phyloP scores from a whole-genome alignment of 1,140 invertebrate genomes.

The Drosophila lacertosa region DNA sequence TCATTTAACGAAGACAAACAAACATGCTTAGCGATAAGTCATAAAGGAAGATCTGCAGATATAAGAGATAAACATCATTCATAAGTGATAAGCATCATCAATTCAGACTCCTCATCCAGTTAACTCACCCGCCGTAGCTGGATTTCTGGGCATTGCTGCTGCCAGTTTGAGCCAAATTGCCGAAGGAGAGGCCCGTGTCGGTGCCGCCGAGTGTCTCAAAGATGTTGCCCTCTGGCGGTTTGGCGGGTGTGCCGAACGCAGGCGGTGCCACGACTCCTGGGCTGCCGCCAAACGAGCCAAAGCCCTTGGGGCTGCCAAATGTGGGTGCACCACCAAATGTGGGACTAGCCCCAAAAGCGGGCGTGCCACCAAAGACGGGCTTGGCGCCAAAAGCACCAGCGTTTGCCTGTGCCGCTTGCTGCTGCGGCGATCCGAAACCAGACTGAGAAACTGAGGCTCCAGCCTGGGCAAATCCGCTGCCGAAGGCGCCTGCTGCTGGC shows the following conservation, averaged over 20 bases:
- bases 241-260: slow-evolving; percentile 63
- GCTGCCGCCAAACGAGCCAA: slow-evolving; percentile 76
- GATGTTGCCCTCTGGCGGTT: slow-evolving; percentile 84
- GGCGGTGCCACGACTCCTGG: slow-evolving; percentile 43
- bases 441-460: slow-evolving; percentile 69
- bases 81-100: no score
- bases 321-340: slow-evolving; percentile 85
- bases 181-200: slow-evolving; percentile 85
- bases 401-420: slow-evolving; percentile 47
- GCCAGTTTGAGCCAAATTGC: slow-evolving; percentile 85
- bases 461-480: slow-evolving; percentile 61
- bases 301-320: slow-evolving; percentile 85
- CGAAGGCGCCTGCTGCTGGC: slow-evolving; percentile 49
- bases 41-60: slow-evolving; percentile 41
- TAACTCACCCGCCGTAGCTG: slow-evolving; percentile 84
- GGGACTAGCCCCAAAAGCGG: slow-evolving; percentile 84
- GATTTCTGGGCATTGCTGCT: slow-evolving; percentile 71
- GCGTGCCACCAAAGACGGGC: slow-evolving; percentile 73
- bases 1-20: slow-evolving; percentile 16
- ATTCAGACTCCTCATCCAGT: no score
- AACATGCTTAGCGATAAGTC: slow-evolving; percentile 36
- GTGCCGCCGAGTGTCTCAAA: slow-evolving; percentile 86
- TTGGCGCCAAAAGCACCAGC: slow-evolving; percentile 62
- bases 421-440: slow-evolving; percentile 84
- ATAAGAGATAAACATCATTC: not conserved